phyloP scores from a whole-genome alignment of 2,113 vertebrate genomes.

The Trinectes maculatus region DNA sequence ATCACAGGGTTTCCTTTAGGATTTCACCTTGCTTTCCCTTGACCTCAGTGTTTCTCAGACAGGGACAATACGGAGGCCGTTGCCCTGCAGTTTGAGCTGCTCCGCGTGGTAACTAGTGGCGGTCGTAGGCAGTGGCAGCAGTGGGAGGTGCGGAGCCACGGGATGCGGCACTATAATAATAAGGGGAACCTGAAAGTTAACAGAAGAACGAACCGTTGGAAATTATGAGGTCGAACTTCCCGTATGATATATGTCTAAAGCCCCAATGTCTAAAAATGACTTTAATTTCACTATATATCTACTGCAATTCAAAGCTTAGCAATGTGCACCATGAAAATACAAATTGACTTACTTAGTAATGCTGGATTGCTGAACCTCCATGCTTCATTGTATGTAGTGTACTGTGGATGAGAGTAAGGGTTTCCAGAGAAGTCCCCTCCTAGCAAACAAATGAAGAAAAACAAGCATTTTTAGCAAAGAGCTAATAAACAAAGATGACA shows the following conservation, averaged over 20 bases:
- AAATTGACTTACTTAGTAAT: constrained; percentile 94
- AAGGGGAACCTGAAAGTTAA: constrained; percentile 99
- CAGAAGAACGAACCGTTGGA: constrained; percentile 99
- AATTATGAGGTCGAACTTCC: constrained; percentile 88
- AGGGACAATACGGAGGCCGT: constrained; percentile 96
- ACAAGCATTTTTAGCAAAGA: constrained; percentile 34
- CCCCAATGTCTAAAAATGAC: neutral
- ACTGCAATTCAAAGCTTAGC: neutral
- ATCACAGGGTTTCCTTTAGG: constrained; percentile 58
- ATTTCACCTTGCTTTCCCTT: constrained; percentile 74
- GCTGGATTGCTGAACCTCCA: constrained; percentile 99
- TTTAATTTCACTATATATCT: neutral
- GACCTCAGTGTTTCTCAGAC: constrained; percentile 90
- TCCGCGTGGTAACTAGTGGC: constrained; percentile 99
- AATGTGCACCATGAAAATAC: neutral
- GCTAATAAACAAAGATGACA: constrained; percentile 15
- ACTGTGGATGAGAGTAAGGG: constrained; percentile 98
- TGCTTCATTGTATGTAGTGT: constrained; percentile 98
- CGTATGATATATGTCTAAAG: constrained; percentile 62
- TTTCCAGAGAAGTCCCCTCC: constrained; percentile 99
- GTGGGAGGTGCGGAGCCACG: constrained; percentile 99
- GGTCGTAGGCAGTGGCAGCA: constrained; percentile 99
- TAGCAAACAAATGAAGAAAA: constrained; percentile 66
- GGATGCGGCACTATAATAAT: constrained; percentile 99
- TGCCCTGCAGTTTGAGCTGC: constrained; percentile 96